These are phyloP conservation scores for Oryzaephilus surinamensis DNA, from an alignment of 1,140 invertebrate species.

Conservation along the genomic window DNA sequence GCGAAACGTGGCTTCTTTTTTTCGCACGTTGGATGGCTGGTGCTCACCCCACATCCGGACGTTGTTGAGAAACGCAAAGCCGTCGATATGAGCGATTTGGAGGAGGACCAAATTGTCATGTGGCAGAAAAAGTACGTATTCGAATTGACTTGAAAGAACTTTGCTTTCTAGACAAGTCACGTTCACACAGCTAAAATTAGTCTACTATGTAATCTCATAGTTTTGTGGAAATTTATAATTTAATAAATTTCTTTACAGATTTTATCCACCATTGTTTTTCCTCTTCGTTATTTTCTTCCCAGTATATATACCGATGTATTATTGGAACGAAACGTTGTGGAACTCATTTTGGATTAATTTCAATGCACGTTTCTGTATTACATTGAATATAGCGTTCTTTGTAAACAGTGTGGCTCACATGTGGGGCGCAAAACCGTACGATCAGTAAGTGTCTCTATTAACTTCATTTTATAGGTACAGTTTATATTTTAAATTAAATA, in stretches of 20 bases:
- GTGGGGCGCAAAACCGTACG: slow-evolving; percentile 82
- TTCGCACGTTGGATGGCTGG: slow-evolving; percentile 70
- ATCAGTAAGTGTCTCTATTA: slow-evolving; percentile 64
- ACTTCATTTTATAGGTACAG: no score
- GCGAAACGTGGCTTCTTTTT: slow-evolving; percentile 71
- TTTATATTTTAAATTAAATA: no score
- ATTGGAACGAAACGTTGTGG: slow-evolving; percentile 71
- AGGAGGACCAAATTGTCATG: slow-evolving; percentile 72
- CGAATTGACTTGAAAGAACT: slow-evolving; percentile 5
- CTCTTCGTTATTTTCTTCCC: slow-evolving; percentile 70
- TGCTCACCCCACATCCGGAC: slow-evolving; percentile 64
- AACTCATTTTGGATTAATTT: slow-evolving; percentile 77
- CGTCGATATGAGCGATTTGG: slow-evolving; percentile 74
- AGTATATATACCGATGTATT: slow-evolving; percentile 64
- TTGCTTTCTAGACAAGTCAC: slow-evolving; percentile 10
- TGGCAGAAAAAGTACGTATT: slow-evolving; percentile 64
- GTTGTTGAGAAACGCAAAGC: slow-evolving; percentile 65
- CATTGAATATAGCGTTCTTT: slow-evolving; percentile 82
- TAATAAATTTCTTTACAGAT: slow-evolving; percentile 40
- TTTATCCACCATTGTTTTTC: slow-evolving; percentile 62
- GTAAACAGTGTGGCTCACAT: slow-evolving; percentile 89
- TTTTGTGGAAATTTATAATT: not conserved
- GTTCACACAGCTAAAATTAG: slow-evolving; percentile 5
- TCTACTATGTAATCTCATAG: no score
- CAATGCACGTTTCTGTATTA: slow-evolving; percentile 70